These are phyloP conservation scores for Ia io DNA, from an alignment of 2,113 vertebrate species.

Conservation along the genomic window DNA sequence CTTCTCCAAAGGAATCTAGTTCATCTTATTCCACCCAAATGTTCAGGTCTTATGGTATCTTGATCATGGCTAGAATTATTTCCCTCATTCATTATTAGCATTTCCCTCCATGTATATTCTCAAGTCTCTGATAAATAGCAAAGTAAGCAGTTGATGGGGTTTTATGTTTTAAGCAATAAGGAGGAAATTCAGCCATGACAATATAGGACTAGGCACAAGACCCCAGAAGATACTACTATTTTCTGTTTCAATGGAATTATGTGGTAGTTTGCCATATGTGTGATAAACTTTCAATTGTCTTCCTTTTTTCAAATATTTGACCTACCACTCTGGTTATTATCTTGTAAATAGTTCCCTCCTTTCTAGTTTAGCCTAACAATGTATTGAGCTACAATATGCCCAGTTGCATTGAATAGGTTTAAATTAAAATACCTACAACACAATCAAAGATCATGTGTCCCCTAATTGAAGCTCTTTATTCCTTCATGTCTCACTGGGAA, in stretches of 20 bases:
- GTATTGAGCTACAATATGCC: background rate
- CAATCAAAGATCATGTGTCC: background rate
- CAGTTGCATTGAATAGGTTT: background rate
- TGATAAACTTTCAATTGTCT: background rate
- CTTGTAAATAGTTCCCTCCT: background rate
- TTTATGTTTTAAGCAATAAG: background rate
- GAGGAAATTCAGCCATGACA: background rate
- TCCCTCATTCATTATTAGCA: background rate
- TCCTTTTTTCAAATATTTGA: background rate
- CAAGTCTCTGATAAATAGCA: background rate
- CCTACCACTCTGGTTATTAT: background rate
- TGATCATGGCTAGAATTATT: background rate
- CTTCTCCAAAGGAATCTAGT: background rate
- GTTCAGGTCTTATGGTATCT: background rate
- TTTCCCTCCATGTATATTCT: background rate
- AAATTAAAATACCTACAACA: background rate
- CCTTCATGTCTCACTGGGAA: background rate
- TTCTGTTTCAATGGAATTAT: background rate
- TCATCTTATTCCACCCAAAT: background rate
- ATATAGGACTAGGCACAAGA: background rate
- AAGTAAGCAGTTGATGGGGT: background rate
- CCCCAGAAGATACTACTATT: background rate
- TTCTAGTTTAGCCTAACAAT: background rate
- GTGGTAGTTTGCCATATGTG: background rate
- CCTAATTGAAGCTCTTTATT: background rate